A percentile compares a stretch with the other conserved stretches of the same genome.
phyloP scores from a whole-genome alignment of 2,888 invertebrate genomes.

The Synanthedon formicaeformis region DNA sequence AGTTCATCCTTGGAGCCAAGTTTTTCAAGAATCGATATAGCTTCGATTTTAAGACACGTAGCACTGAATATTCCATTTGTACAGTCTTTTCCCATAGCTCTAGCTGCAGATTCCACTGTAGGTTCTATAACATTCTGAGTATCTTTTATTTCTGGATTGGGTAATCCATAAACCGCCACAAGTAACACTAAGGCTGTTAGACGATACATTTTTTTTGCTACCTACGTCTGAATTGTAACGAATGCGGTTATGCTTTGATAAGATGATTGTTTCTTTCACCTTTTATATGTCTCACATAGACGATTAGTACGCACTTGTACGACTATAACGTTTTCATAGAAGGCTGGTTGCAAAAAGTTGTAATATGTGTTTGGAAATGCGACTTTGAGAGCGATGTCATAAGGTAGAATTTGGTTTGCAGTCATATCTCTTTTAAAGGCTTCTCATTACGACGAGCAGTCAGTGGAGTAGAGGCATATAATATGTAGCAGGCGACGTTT shows the following conservation, averaged over 20 bases:
- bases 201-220: conserved; percentile 33
- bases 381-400: conserved; percentile 7
- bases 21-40: conserved; percentile 51
- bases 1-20: conserved; percentile 52
- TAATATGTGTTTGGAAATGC: conserved; percentile 1
- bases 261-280: conserved; percentile 42
- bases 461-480: conserved; percentile 30
- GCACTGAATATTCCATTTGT: conserved; percentile 50
- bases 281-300: conserved; percentile 63
- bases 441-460: conserved; percentile 53
- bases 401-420: conserved; percentile 18
- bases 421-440: conserved; percentile 8
- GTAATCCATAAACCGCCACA: conserved; percentile 31
- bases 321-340: conserved; percentile 67
- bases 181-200: conserved; percentile 23
- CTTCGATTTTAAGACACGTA: conserved; percentile 57
- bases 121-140: conserved; percentile 25
- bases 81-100: conserved; percentile 49
- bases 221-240: conserved; percentile 40
- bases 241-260: conserved; percentile 53
- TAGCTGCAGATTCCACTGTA: conserved; percentile 33
- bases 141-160: conserved; percentile 37
- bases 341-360: conserved; percentile 56
- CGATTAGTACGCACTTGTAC: conserved; percentile 45
- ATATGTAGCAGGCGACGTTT: too few relatives aligned